Evolutionary conservation across 2,888 invertebrate species (phyloP).

Genomic region (Troglohyphantes excavatus): DNA sequence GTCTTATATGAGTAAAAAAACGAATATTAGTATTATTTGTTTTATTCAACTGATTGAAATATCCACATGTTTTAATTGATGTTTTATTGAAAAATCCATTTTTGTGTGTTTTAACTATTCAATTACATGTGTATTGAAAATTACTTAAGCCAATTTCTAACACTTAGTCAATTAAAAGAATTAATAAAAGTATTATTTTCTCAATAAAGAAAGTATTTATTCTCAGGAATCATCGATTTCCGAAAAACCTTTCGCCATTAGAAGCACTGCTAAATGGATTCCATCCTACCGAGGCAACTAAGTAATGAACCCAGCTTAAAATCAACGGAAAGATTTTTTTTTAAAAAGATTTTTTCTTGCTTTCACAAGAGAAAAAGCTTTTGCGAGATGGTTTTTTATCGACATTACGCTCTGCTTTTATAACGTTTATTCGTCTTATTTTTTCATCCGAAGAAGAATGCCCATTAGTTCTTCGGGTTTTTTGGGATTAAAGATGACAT

Average conservation of each 20-base stretch:
- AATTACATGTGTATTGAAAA: no score
- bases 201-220: background rate
- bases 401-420: slow-evolving; percentile 45
- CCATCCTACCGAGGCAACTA: background rate
- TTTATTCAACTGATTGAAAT: no score
- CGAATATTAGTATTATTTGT: no score
- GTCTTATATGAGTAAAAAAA: no score
- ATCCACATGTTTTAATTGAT: no score
- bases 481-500: slow-evolving; percentile 77
- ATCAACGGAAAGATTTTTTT: background rate
- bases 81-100: no score
- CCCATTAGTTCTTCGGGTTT: slow-evolving; percentile 72
- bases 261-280: slow-evolving; percentile 19
- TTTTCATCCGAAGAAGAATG: slow-evolving; percentile 14
- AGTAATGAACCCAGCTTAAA: slow-evolving; percentile 30
- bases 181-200: background rate
- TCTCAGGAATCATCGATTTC: slow-evolving; percentile 24
- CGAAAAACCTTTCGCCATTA: slow-evolving; percentile 7
- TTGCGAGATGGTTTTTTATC: slow-evolving; percentile 39
- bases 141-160: no score
- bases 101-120: no score
- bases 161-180: no score
- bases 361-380: slow-evolving; percentile 18
- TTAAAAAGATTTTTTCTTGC: slow-evolving; percentile 15
- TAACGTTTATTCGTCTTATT: slow-evolving; percentile 31